These are phyloP conservation scores for Leucopternis melanops DNA, from an alignment of 2,113 vertebrate genomes.

Conservation along the genomic window DNA sequence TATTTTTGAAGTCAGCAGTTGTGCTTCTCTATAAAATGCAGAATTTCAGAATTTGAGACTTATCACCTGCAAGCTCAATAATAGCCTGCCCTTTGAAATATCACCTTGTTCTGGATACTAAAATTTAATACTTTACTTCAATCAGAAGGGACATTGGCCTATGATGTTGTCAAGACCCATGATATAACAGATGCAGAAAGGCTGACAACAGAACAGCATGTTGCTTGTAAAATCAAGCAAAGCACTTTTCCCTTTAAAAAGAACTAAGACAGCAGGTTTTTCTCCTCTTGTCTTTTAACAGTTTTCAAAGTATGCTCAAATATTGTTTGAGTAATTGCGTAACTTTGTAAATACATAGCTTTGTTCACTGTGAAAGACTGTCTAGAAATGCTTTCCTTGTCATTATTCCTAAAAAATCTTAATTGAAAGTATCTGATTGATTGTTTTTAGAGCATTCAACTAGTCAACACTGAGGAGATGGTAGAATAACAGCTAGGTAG, in stretches of 20 bases:
- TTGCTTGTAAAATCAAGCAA: conserved; percentile 51
- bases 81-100: conserved; percentile 60
- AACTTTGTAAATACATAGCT: not conserved
- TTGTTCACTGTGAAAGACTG: not conserved
- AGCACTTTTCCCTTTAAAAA: conserved; percentile 30
- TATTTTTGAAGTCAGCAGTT: conserved; percentile 65
- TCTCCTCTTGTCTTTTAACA: not conserved
- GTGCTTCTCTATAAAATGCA: conserved; percentile 48
- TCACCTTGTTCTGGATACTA: conserved; percentile 51
- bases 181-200: conserved; percentile 37
- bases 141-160: conserved; percentile 55
- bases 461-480: not conserved
- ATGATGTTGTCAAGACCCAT: conserved; percentile 39
- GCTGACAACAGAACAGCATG: conserved; percentile 26
- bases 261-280: not conserved
- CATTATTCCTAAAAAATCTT: not conserved
- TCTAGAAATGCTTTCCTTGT: not conserved
- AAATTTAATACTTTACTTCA: conserved; percentile 68
- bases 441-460: not conserved
- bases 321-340: not conserved
- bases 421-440: not conserved
- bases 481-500: not conserved
- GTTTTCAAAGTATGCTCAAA: not conserved
- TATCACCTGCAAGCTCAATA: conserved; percentile 50
- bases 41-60: conserved; percentile 54